Base-by-base conservation (phyloP, 2,797 vertebrate genomes). In the Triplophysa yarkandensis region DNA sequence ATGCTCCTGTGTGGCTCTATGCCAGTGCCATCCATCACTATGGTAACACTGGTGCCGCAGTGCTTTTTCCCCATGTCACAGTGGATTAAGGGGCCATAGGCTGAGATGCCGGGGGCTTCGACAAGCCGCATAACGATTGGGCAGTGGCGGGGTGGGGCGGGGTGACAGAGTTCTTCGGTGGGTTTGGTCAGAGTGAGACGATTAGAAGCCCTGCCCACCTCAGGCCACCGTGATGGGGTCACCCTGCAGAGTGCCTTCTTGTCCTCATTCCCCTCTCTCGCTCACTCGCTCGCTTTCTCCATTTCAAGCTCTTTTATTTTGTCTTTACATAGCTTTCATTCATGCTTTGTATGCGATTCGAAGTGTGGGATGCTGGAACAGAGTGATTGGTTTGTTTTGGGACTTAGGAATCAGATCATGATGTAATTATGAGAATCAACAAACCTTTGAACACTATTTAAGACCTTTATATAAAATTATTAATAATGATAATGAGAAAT, bases 11-110 rank as follows among this genome's bases (percentile, higher is more conserved):
- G 70, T 60, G 57, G 69, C 77, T 66, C 52, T 3, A 57, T 27
- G 61, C 70, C 74, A 66, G 16, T 52, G 57, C 41, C 48, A 69
- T 67, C 66, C 50, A 71, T 83, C 77, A 64, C 81, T 72, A 83
- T 81, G 77, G 79, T 68, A 70, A 83, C 81, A 2, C 43, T 30
- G 41, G 69, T 17, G 74, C 81, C 16, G 6, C 74, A 63, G 71
- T 19, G 11, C 70, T 78, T 68, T 76, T 70, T 27, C 55, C 76
- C 52, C 39, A 50, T 79, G 81, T 83, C 81, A 74, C 81, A 74
- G 70, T 54, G 55, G 68, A 81, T 83, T 83, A 83, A 79, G 79
- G 79, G 77, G 79, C 82, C 71, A 46, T 28, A 58, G 61, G 54
- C 61, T 66, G 68, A 79, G 74, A 74, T 14, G 43, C 50, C 32